Evolutionary conservation across 1,140 invertebrate species (phyloP).

Genomic region (Pteromalus puparum): DNA sequence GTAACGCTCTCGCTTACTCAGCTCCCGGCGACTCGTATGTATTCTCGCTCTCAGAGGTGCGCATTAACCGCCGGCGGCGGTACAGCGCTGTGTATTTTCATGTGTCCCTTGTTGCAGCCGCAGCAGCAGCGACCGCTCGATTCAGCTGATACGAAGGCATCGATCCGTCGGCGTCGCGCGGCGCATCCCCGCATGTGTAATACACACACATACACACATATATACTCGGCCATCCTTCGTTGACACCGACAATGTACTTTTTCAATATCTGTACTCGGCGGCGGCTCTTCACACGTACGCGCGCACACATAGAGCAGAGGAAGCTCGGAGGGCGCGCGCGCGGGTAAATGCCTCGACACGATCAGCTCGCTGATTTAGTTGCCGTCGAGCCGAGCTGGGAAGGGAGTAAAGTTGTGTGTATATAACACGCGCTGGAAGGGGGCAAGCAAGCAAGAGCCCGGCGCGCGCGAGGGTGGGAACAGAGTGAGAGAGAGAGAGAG

Average conservation of each 20-base stretch:
- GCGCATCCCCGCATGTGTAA: constrained; percentile 12
- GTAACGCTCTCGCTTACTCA: not conserved
- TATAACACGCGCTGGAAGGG: constrained; percentile 15
- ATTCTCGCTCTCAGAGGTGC: not conserved
- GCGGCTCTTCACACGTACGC: not conserved
- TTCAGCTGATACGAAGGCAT: constrained; percentile 65
- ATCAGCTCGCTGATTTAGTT: constrained; percentile 5
- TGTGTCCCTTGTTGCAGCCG: constrained; percentile 25
- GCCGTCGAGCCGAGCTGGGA: constrained; percentile 41
- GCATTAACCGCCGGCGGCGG: not conserved
- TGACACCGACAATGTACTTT: not conserved
- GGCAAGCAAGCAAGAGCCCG: constrained; percentile 45
- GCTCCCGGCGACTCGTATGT: not conserved
- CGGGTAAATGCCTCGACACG: constrained; percentile 23
- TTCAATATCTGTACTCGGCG: not conserved
- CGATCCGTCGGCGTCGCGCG: constrained; percentile 58
- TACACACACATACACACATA: not conserved
- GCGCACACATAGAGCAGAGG: constrained; percentile 18
- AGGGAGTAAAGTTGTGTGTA: constrained; percentile 29
- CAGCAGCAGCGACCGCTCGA: constrained; percentile 54
- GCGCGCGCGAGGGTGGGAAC: constrained; percentile 42
- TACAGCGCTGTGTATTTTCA: not conserved
- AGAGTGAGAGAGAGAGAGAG: constrained; percentile 45
- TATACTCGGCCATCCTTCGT: not conserved
- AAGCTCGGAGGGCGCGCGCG: constrained; percentile 49